Evolutionary conservation across 2,113 vertebrate species (phyloP).

Genomic region (Prolemur simus): DNA sequence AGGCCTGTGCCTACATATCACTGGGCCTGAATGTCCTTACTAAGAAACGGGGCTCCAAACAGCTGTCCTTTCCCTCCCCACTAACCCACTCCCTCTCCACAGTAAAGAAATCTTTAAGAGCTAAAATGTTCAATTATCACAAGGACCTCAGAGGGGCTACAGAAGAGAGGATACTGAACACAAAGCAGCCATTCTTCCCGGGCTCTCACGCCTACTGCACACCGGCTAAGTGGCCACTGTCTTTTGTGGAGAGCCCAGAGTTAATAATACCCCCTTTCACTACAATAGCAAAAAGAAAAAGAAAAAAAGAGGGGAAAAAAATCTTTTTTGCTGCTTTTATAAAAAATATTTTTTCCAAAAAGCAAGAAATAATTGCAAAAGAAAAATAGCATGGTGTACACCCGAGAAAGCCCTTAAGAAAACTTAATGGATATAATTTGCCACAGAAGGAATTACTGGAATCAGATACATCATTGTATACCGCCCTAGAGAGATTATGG

Average conservation of each 20-base stretch:
- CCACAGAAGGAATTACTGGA: neutral
- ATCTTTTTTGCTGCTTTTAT: neutral
- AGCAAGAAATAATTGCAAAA: slow-evolving; percentile 31
- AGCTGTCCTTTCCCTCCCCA: neutral
- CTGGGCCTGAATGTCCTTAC: neutral
- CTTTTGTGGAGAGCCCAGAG: slow-evolving; percentile 1
- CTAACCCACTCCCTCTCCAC: neutral
- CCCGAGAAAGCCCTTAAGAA: neutral
- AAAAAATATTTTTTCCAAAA: slow-evolving; percentile 15
- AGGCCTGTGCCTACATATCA: neutral
- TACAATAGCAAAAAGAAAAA: neutral
- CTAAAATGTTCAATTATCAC: neutral
- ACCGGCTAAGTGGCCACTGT: neutral
- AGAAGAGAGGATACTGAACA: neutral
- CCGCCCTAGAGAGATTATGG: neutral
- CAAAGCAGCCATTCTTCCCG: slow-evolving; percentile 37
- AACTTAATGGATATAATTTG: slow-evolving; percentile 4
- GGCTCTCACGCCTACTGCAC: neutral
- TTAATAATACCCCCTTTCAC: neutral
- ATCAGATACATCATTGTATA: neutral
- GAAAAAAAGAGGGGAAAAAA: neutral
- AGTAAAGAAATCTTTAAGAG: neutral
- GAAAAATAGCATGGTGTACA: neutral
- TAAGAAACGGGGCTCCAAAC: neutral
- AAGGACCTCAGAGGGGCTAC: neutral